phyloP scores from a whole-genome alignment of 2,797 vertebrate species.

The Botia almorhae region DNA sequence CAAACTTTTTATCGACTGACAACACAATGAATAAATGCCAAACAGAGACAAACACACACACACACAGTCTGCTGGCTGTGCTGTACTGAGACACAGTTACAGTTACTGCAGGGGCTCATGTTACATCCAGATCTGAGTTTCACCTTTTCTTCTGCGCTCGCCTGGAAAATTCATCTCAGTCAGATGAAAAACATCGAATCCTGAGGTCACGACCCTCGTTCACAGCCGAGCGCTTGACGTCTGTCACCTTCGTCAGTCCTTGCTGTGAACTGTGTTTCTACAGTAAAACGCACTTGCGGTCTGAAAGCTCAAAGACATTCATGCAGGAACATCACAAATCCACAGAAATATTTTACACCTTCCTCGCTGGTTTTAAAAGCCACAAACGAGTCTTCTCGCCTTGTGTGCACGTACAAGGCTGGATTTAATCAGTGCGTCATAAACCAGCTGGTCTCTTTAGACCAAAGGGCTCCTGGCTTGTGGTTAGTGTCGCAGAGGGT shows the following conservation, averaged over 20 bases:
- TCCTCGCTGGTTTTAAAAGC: conserved; percentile 45
- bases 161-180: conserved; percentile 24
- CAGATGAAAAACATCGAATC: conserved; percentile 7
- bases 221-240: not conserved
- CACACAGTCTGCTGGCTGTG: not conserved
- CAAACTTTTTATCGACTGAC: conserved; percentile 5
- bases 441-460: conserved; percentile 46
- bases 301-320: not conserved
- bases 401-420: not conserved
- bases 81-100: not conserved
- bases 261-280: too few species aligned
- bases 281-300: not conserved
- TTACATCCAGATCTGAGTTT: conserved; percentile 10
- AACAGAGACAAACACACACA: not conserved
- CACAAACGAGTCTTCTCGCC: conserved; percentile 25
- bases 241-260: not conserved
- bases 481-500: conserved; percentile 11
- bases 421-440: conserved; percentile 44
- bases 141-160: not conserved
- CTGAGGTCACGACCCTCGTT: not conserved
- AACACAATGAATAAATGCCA: conserved; percentile 24
- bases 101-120: not conserved
- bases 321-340: conserved; percentile 27
- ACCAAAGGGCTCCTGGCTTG: not conserved
- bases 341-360: conserved; percentile 32